Conservation (phyloP, 2,888 invertebrate genomes). For the Drosophila kambysellisi region DNA sequence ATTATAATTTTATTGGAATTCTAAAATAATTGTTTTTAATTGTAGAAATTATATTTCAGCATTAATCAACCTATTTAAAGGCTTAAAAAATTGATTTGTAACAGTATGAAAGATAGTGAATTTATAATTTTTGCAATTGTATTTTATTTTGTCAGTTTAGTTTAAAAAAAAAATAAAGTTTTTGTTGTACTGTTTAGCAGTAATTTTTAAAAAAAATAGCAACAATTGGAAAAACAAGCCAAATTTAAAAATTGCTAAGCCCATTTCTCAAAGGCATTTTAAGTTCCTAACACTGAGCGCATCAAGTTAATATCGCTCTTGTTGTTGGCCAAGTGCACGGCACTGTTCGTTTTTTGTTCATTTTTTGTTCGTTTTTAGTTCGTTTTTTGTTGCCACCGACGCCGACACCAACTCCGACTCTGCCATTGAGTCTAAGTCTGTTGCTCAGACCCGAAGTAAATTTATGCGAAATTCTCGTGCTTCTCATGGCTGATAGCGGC, state of each 20-base stretch:
- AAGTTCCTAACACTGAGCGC: conserved; percentile 23
- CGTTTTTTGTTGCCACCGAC: conserved; percentile 1
- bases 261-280: background rate
- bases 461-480: conserved; percentile 77
- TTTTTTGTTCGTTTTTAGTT: background rate
- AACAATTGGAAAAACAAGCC: background rate
- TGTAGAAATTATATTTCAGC: too few relatives aligned
- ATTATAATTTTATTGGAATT: background rate
- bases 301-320: conserved; percentile 50
- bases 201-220: background rate
- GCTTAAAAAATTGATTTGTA: too few relatives aligned
- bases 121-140: background rate
- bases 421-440: conserved; percentile 2
- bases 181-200: background rate
- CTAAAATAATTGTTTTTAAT: background rate
- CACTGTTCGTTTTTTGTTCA: background rate
- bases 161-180: background rate
- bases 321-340: conserved; percentile 28
- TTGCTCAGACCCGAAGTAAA: conserved; percentile 38
- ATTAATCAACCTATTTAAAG: too few relatives aligned
- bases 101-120: too few relatives aligned
- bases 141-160: background rate
- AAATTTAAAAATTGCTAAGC: background rate
- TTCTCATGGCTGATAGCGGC: conserved; percentile 61
- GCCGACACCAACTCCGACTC: background rate